A percentile compares a stretch with the other conserved stretches of the same genome.
Evolutionary conservation across 2,888 invertebrate genomes (phyloP).

Genomic region (Diarsia brunnea): DNA sequence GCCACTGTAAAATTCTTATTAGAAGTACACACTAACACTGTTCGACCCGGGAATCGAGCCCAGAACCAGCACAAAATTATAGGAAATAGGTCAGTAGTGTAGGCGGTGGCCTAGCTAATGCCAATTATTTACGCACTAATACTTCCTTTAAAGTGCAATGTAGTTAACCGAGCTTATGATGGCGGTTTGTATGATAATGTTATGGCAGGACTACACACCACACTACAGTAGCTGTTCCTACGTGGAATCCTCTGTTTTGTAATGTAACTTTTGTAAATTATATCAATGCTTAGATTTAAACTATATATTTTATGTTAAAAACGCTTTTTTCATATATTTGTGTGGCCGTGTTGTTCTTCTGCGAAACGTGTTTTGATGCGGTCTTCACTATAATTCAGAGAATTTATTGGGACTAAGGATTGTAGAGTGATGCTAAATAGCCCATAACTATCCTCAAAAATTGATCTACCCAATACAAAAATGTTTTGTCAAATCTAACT

Average conservation of each 20-base stretch:
- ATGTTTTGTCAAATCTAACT: too few relatives aligned
- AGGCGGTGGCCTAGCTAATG: conserved; percentile 19
- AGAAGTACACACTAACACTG: background rate
- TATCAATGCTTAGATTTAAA: background rate
- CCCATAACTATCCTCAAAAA: background rate
- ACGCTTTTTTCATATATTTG: background rate
- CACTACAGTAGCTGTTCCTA: too few relatives aligned
- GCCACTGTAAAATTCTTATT: background rate
- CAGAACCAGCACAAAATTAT: background rate
- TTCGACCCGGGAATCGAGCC: background rate
- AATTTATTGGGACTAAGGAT: too few relatives aligned
- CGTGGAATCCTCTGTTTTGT: background rate
- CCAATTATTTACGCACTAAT: conserved; percentile 33
- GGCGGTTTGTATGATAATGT: background rate
- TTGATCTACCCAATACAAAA: too few relatives aligned
- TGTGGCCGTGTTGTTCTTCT: background rate
- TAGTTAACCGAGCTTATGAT: conserved; percentile 4
- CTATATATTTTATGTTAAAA: background rate
- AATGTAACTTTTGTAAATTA: background rate
- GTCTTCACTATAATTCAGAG: background rate
- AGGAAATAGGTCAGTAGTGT: conserved; percentile 36
- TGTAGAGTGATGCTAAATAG: background rate
- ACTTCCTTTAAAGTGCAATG: conserved; percentile 22
- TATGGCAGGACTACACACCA: too few relatives aligned
- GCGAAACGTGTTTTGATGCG: background rate